phyloP scores from a whole-genome alignment of 2,888 invertebrate species.

The Calameuta pallipes region DNA sequence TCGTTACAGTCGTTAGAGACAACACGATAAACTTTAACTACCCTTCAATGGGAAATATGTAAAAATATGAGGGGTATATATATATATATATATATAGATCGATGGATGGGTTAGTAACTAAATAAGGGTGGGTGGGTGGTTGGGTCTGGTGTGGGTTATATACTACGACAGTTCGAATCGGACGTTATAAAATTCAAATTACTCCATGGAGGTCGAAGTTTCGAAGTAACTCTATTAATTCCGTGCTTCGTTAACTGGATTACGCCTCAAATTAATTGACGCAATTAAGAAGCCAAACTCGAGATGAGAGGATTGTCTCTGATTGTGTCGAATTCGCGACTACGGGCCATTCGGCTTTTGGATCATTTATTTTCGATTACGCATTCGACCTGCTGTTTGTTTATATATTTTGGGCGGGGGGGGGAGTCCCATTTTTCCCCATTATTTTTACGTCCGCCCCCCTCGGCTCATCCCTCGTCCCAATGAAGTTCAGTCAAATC shows the following conservation, averaged over 20 bases:
- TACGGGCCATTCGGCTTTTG: background rate
- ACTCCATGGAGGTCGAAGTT: background rate
- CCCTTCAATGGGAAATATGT: background rate
- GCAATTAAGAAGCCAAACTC: conserved; percentile 32
- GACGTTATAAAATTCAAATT: background rate
- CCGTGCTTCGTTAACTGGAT: conserved; percentile 45
- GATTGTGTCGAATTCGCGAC: background rate
- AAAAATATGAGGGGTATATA: background rate
- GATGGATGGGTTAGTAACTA: background rate
- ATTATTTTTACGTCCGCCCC: background rate
- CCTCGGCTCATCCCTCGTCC: background rate
- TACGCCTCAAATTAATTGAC: conserved; percentile 45
- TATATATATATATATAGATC: background rate
- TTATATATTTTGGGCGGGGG: background rate
- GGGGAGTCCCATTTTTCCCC: background rate
- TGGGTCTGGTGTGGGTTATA: background rate
- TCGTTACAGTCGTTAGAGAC: background rate
- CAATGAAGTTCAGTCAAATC: background rate
- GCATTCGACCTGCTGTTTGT: background rate
- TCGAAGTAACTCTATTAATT: conserved; percentile 37
- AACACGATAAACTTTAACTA: background rate
- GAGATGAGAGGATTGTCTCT: background rate
- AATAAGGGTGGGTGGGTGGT: background rate
- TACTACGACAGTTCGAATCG: background rate
- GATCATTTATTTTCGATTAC: background rate